Evolutionary conservation across 2,797 vertebrate genomes (phyloP).

Genomic region (Adelosebastes latens): DNA sequence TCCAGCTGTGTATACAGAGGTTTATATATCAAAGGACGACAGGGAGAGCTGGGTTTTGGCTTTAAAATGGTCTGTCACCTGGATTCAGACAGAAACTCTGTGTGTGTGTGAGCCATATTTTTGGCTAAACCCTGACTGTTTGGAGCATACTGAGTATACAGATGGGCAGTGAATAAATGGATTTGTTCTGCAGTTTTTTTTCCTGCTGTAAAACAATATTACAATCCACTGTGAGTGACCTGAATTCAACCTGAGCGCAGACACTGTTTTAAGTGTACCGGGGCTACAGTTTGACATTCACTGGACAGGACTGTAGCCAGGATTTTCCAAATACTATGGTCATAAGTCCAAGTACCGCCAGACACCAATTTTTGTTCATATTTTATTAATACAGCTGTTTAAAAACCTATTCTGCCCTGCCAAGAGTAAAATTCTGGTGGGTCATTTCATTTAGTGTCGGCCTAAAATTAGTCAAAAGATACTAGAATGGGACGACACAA

Average conservation of each 20-base stretch:
- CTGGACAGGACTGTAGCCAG: not conserved
- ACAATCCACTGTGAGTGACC: not conserved
- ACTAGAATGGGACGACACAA: not conserved
- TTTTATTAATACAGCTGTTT: not conserved
- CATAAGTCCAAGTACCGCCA: not conserved
- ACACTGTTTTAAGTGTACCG: not conserved
- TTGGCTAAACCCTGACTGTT: conserved; percentile 5
- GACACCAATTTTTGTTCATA: not conserved
- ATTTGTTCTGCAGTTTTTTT: conserved; percentile 11
- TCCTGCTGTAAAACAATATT: not conserved
- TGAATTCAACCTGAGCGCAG: not conserved
- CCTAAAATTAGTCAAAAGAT: not conserved
- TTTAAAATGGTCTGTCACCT: conserved; percentile 25
- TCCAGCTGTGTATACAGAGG: conserved; percentile 19
- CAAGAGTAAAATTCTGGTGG: not conserved
- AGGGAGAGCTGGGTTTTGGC: conserved; percentile 1
- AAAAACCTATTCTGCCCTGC: not conserved
- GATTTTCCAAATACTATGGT: not conserved
- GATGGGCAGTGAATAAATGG: not conserved
- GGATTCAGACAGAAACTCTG: not conserved
- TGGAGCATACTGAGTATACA: conserved; percentile 1
- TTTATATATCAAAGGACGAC: conserved; percentile 10
- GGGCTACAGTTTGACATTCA: not conserved
- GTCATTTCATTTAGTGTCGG: not conserved
- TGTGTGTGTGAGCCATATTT: conserved; percentile 7